phyloP scores from a whole-genome alignment of 2,113 vertebrate species.

The Hypomesus transpacificus region DNA sequence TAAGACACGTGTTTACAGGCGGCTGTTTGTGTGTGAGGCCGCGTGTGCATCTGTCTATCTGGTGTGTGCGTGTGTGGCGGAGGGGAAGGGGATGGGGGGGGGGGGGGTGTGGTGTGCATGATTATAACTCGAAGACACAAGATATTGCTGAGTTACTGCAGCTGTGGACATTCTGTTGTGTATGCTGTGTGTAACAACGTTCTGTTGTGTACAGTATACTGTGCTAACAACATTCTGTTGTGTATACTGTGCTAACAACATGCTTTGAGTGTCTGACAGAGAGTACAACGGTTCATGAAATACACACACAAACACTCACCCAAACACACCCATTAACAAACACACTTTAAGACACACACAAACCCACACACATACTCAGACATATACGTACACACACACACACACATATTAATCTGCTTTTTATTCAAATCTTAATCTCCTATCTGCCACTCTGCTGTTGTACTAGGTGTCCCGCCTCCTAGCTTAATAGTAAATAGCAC shows the following conservation, averaged over 20 bases:
- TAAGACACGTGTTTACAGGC: not conserved
- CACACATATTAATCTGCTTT: conserved; percentile 54
- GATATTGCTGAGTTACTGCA: not conserved
- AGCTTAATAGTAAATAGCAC: conserved; percentile 39
- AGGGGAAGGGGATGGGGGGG: not conserved
- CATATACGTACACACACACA: conserved; percentile 16
- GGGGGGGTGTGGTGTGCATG: conserved; percentile 6
- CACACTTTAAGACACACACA: not conserved
- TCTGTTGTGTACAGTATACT: too few relatives aligned
- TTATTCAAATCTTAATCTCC: conserved; percentile 65
- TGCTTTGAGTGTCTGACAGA: too few relatives aligned
- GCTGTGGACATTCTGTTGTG: not conserved
- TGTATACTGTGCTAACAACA: too few relatives aligned
- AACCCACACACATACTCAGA: conserved; percentile 1
- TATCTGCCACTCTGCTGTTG: conserved; percentile 51
- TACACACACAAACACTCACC: not conserved
- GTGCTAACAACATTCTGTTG: too few relatives aligned
- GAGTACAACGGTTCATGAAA: not conserved
- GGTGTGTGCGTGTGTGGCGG: conserved; percentile 10
- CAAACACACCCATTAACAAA: not conserved
- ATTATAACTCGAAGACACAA: not conserved
- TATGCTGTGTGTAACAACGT: too few relatives aligned
- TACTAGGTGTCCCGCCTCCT: conserved; percentile 52
- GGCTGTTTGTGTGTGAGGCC: not conserved
- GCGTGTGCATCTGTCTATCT: not conserved